Base-by-base conservation (phyloP, 1,140 invertebrate species). In the Cherax quadricarinatus region DNA sequence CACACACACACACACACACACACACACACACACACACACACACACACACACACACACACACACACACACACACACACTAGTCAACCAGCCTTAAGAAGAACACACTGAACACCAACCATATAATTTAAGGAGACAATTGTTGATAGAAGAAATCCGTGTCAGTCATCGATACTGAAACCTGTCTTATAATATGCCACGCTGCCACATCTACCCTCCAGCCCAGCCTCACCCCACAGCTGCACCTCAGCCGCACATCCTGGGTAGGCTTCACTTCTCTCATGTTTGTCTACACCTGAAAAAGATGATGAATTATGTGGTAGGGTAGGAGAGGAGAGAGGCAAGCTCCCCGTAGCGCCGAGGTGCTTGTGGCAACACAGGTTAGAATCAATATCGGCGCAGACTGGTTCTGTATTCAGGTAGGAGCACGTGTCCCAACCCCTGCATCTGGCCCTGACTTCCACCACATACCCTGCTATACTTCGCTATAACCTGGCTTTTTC, bases 51-150 rank as follows among this genome's bases (percentile, higher is more conserved):
- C 73, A 75, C 73, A 75, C 73, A 75, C 73, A 3, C 73, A 75
- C 73, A 75, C 73, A 5, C 73, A 75, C 73, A 75, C 73, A 57
- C 53, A 57, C 53, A 57, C 53, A 57, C 53, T 10, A 1, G 9
- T 57, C 53, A 4, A 3, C 53, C 53, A 14, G 48, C 24, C 18
- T 49, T 48, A 7, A 24, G 49, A 21, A 49, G 49, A 14, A 51
- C 4, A n/a, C 24, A 57, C 18, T 24, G 48, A 80, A 53, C 70
- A 87, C 70, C 78, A 80, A 18, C 86, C 70, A 89, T 86, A 83
- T 91, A 86, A 91, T 91, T 91, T 86, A 73, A 91, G 89, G 82
- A 91, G 89, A 91, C 89, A 91, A 91, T 91, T 86, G 89, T 51
- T 91, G 24, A 75, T 91, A 84, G 30, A 79, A 82, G 70, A 91